Conservation (phyloP, 53 echinoderm and acorn worm species). For the Henricia sp. region DNA sequence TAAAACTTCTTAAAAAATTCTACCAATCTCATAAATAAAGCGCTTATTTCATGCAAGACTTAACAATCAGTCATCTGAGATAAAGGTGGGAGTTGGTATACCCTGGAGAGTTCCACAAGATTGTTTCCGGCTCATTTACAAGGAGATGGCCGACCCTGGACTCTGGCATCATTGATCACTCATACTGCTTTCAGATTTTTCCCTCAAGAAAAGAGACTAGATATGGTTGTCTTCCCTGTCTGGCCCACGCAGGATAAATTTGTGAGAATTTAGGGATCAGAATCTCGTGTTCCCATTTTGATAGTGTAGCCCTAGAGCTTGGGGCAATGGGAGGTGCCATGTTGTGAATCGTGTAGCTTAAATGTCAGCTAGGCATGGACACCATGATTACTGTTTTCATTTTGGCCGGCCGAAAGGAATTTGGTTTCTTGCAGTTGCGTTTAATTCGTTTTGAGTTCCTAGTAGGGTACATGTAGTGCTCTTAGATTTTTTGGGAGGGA, state of each 20-base stretch:
- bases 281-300: background rate
- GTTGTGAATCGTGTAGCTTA: no score
- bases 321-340: no score
- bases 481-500: no score
- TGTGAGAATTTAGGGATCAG: background rate
- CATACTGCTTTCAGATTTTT: constrained; percentile 25
- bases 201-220: background rate
- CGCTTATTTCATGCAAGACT: constrained; percentile 35
- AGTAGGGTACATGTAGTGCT: no score
- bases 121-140: constrained; percentile 31
- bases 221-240: background rate
- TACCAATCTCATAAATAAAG: constrained; percentile 40
- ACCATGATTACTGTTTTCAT: no score
- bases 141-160: constrained; percentile 10
- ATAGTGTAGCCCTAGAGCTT: no score
- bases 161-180: constrained; percentile 37
- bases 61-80: constrained; percentile 35
- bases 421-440: no score
- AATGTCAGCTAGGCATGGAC: no score
- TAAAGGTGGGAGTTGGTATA: background rate
- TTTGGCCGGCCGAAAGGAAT: no score
- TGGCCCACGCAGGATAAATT: background rate
- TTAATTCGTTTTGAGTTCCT: no score
- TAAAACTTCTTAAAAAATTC: background rate
- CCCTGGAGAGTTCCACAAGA: background rate